Conservation (phyloP, 2,888 invertebrate species). For the Drosophila demipolita region DNA sequence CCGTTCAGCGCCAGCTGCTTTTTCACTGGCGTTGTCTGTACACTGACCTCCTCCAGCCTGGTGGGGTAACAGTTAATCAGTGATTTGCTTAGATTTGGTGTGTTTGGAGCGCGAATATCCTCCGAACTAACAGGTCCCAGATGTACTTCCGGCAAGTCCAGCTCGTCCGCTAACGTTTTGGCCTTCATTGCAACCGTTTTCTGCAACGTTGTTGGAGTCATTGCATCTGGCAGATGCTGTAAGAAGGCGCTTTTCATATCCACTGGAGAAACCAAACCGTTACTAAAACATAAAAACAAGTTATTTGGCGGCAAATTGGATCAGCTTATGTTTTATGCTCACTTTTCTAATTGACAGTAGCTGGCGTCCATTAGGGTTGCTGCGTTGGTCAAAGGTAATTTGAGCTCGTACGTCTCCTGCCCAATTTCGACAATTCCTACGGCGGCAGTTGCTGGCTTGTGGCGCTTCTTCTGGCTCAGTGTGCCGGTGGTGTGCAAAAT, state of each 20-base stretch:
- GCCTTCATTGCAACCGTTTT: constrained; percentile 91
- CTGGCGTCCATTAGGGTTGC: constrained; percentile 86
- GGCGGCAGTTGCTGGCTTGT: constrained; percentile 4
- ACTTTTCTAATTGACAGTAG: constrained; percentile 80
- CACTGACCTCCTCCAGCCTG: constrained; percentile 71
- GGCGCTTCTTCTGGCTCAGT: constrained; percentile 49
- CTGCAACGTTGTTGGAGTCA: constrained; percentile 88
- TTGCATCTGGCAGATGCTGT: constrained; percentile 86
- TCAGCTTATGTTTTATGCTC: constrained; percentile 10
- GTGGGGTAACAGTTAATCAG: constrained; percentile 61
- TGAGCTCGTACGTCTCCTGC: constrained; percentile 65
- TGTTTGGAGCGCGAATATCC: constrained; percentile 53
- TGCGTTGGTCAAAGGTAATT: constrained; percentile 68
- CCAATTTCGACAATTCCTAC: constrained; percentile 84
- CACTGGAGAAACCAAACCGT: constrained; percentile 64
- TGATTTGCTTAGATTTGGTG: constrained; percentile 34
- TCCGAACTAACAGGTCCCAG: constrained; percentile 72
- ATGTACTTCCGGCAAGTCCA: constrained; percentile 78
- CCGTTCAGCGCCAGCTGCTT: constrained; percentile 46
- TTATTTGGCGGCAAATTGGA: neutral
- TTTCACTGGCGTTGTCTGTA: constrained; percentile 78
- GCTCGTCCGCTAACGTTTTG: constrained; percentile 85
- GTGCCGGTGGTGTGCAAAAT: constrained; percentile 88
- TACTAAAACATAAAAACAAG: constrained; percentile 28
- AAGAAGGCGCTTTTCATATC: constrained; percentile 66